A percentile compares a stretch with the other conserved stretches of the same genome.
These are phyloP conservation scores for Idaea straminata DNA, from an alignment of 2,888 invertebrate species.

Conservation along the genomic window DNA sequence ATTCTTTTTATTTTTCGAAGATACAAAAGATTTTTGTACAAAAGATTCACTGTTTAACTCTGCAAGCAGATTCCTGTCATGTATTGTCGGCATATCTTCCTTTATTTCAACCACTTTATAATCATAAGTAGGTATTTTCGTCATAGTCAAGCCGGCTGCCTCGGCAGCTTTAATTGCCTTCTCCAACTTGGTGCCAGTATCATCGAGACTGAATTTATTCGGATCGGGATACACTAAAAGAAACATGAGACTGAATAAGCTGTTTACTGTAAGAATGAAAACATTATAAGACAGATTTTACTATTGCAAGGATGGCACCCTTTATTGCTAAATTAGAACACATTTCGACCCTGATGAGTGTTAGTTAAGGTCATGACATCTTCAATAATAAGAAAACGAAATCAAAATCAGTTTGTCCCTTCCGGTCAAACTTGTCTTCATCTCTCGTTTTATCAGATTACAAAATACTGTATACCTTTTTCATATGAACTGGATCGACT, in stretches of 20 bases:
- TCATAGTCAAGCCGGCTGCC: constrained; percentile 74
- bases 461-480: constrained; percentile 41
- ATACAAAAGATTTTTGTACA: constrained; percentile 80
- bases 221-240: constrained; percentile 49
- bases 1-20: constrained; percentile 81
- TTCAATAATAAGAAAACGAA: too few relatives aligned
- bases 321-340: too few relatives aligned
- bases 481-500: constrained; percentile 67
- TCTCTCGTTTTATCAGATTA: too few relatives aligned
- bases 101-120: constrained; percentile 70
- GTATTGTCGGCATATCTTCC: constrained; percentile 75
- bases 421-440: too few relatives aligned
- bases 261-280: not conserved
- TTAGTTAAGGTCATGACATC: too few relatives aligned
- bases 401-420: too few relatives aligned
- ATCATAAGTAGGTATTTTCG: constrained; percentile 74
- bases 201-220: constrained; percentile 54
- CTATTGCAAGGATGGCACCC: too few relatives aligned
- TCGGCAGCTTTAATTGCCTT: constrained; percentile 74
- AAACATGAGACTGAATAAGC: constrained; percentile 1
- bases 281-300: not conserved
- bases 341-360: too few relatives aligned
- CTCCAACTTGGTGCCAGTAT: constrained; percentile 69
- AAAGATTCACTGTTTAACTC: constrained; percentile 87
- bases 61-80: constrained; percentile 81